A percentile compares a stretch with the other conserved stretches of the same genome.
Evolutionary conservation across 1,140 invertebrate genomes (phyloP).

Genomic region (Agrypnia vestita): DNA sequence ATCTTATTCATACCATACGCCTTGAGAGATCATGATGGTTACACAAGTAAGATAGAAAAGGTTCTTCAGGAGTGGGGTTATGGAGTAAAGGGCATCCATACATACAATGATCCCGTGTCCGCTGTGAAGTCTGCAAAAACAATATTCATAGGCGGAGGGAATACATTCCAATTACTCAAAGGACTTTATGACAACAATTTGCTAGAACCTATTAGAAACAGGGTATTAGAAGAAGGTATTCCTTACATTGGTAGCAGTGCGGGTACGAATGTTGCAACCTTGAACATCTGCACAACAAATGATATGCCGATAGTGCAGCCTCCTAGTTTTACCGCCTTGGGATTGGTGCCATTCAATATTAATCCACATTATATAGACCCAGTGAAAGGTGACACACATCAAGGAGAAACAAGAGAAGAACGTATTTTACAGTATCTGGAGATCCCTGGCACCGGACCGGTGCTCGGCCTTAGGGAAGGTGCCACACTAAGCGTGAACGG

Average conservation of each 20-base stretch:
- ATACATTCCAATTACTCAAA: conserved; percentile 83
- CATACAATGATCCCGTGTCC: conserved; percentile 70
- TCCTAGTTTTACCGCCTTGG: conserved; percentile 81
- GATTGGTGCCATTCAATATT: conserved; percentile 87
- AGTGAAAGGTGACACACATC: conserved; percentile 77
- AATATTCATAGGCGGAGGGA: conserved; percentile 87
- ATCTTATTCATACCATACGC: conserved; percentile 88
- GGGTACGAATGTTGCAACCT: conserved; percentile 87
- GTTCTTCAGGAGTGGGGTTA: conserved; percentile 80
- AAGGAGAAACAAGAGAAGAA: conserved; percentile 84
- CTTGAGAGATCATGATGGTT: conserved; percentile 77
- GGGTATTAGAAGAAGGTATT: conserved; percentile 77
- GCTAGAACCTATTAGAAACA: conserved; percentile 77
- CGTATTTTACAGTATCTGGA: conserved; percentile 81
- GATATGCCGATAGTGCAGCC: conserved; percentile 90
- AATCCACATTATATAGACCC: conserved; percentile 88
- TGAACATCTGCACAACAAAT: conserved; percentile 86
- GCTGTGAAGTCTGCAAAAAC: conserved; percentile 79
- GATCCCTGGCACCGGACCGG: conserved; percentile 73
- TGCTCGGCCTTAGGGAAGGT: conserved; percentile 83
- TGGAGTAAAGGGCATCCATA: conserved; percentile 78
- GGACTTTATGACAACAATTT: conserved; percentile 81
- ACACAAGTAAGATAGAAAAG: conserved; percentile 77
- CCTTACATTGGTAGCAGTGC: conserved; percentile 88
- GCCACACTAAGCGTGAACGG: conserved; percentile 78